Evolutionary conservation across 30 jellyfish, hydroid and myxozoan species (phyloP), one percentile per base, ranked within the genome.

Genomic region (Aurelia coerulea): DNA sequence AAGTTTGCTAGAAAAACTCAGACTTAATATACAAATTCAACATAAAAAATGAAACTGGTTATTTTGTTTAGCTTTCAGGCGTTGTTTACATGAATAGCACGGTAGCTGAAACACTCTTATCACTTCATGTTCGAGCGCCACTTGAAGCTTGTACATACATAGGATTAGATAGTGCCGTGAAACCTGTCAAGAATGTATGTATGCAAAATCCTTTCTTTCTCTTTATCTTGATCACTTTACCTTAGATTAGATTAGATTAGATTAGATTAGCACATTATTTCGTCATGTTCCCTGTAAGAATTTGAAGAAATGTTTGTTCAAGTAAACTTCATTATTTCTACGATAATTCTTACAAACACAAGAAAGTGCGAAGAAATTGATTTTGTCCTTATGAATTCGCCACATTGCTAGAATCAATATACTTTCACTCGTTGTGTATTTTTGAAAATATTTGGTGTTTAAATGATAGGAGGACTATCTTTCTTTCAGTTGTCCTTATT

Each of bases 81-180:
- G 65, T 94, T 39, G 93, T 94, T 16, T 94, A 83, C 80, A 59
- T 94, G 84, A 84, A 80, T 29, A 94, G 92, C 17, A 67, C 16
- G 29, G 96, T 94, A 29, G 96, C 97, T 6, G 97, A 94, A 66
- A 76, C 95, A 6, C 53, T 94, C 68, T 62, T 94, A 52, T 69
- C 89, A 19, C 79, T 94, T 10, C 92, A 96, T 68, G 96, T 94
- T 4, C 83, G 76, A 16, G 89, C 97, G 5, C 99, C 99, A 3
- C 79, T 94, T 81, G 99, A 88, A 65, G 90, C 90, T 14, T 94
- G 99, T 65, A 94, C 99, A 8, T 94, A 94, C 72, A 82, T 88
- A 74, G 99, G 99, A 16, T 66, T 89, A 16, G 99, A 94, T 80
- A 91, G 91, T 65, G 99, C 97, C 3, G 92, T 90, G 32, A 76